These are phyloP conservation scores for Cepaea nemoralis DNA, from an alignment of 1,140 invertebrate species.

Conservation along the genomic window DNA sequence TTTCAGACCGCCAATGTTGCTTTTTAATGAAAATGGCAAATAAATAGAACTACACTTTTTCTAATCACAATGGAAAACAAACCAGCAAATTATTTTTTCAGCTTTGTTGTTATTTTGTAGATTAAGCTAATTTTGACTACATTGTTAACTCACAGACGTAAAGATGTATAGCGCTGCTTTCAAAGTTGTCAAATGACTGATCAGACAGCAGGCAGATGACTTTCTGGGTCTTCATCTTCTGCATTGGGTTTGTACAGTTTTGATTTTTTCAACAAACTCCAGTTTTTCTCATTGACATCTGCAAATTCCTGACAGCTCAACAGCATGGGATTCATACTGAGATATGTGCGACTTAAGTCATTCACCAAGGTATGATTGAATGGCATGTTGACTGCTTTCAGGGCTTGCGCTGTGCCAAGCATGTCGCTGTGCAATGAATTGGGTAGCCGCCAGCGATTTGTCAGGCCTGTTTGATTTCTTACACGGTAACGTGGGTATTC, in stretches of 20 bases:
- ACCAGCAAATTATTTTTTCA: neutral
- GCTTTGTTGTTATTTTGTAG: neutral
- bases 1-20: too few species aligned
- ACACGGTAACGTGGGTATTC: constrained; percentile 59
- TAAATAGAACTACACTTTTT: neutral
- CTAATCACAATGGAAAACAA: neutral
- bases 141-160: neutral
- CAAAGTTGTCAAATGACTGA: neutral
- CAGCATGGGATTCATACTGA: constrained; percentile 17
- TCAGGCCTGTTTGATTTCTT: constrained; percentile 63
- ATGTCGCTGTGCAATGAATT: constrained; percentile 68
- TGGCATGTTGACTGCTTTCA: constrained; percentile 62
- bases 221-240: constrained; percentile 13
- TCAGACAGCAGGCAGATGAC: neutral
- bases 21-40: too few species aligned
- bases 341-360: constrained; percentile 60
- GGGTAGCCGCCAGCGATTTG: constrained; percentile 68
- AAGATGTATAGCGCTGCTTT: neutral
- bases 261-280: constrained; percentile 18
- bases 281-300: neutral
- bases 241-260: neutral
- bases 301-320: constrained; percentile 7
- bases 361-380: constrained; percentile 62
- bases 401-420: constrained; percentile 67
- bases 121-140: neutral